These are phyloP conservation scores for Nesometra sesokonis DNA, from an alignment of 35 echinoderm and acorn worm species.

Conservation along the genomic window DNA sequence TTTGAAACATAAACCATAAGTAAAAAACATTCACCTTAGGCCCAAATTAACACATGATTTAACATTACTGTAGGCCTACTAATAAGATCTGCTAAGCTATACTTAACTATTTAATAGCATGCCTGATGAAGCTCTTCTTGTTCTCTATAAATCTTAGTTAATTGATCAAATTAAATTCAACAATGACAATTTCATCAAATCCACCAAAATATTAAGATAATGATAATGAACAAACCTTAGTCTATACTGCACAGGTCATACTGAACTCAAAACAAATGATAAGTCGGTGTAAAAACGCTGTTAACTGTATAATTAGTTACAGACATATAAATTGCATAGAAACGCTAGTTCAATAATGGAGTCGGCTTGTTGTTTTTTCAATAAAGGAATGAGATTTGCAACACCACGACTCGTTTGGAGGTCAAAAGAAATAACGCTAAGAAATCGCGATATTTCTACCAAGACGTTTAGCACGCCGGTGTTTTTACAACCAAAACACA, in stretches of 20 bases:
- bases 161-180: background rate
- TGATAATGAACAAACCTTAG: background rate
- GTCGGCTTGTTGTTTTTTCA: conserved; percentile 60
- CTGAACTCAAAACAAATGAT: background rate
- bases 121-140: too few species aligned
- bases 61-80: too few species aligned
- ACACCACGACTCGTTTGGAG: conserved; percentile 49
- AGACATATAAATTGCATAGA: background rate
- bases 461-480: conserved; percentile 8
- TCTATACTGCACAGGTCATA: background rate
- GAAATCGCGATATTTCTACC: conserved; percentile 41
- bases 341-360: conserved; percentile 14
- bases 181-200: background rate
- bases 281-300: background rate
- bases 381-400: conserved; percentile 73
- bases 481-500: conserved; percentile 17
- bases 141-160: background rate
- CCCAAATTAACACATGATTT: too few species aligned
- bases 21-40: too few species aligned
- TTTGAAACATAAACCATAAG: too few species aligned
- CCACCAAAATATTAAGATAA: background rate
- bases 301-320: background rate
- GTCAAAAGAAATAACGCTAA: conserved; percentile 42
- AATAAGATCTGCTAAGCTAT: too few species aligned
- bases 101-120: too few species aligned